Conservation (phyloP, 2,113 vertebrate species). For the Otocyon megalotis region DNA sequence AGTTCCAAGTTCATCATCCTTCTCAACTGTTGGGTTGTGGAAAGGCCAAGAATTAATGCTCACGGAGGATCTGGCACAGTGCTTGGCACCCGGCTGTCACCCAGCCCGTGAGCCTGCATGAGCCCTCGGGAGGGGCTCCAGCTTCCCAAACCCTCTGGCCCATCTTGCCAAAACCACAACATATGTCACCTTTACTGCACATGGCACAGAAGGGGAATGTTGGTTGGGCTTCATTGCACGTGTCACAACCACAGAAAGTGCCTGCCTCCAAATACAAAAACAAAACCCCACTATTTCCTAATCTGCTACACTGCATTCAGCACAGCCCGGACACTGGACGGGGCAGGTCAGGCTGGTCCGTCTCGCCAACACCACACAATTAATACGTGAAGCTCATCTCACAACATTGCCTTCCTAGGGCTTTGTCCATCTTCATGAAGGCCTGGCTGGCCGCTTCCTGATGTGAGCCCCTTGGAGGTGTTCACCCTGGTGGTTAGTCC, state of each 20-base stretch:
- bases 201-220: neutral
- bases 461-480: neutral
- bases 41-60: rapidly evolving
- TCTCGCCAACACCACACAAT: rapidly evolving
- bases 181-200: rapidly evolving
- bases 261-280: neutral
- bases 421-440: neutral
- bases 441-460: slow-evolving; percentile 29
- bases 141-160: rapidly evolving
- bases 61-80: rapidly evolving
- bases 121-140: rapidly evolving
- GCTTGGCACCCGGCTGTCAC: rapidly evolving
- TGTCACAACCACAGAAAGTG: neutral
- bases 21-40: rapidly evolving
- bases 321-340: rapidly evolving
- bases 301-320: rapidly evolving
- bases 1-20: neutral
- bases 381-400: neutral
- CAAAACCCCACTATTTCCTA: too few relatives aligned
- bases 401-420: neutral
- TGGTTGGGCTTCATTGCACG: neutral
- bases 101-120: rapidly evolving
- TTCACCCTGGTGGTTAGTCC: neutral
- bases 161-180: rapidly evolving
- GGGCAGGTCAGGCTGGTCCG: neutral